These are phyloP conservation scores for Calameuta idolon DNA, from an alignment of 2,888 invertebrate genomes.

Conservation along the genomic window DNA sequence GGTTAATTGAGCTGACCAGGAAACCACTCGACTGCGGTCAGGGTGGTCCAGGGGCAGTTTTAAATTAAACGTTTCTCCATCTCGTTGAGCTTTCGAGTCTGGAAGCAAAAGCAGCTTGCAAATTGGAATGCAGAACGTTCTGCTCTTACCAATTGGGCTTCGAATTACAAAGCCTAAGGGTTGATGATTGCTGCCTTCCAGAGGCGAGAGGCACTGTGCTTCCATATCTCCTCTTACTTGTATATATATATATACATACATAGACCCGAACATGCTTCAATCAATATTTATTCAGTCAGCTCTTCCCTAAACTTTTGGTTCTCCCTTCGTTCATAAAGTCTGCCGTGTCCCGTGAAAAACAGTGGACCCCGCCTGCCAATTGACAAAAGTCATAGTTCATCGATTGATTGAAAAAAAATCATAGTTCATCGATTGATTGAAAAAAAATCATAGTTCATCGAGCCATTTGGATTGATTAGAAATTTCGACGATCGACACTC, in stretches of 20 bases:
- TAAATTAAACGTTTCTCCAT: background rate
- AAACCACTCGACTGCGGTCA: background rate
- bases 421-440: too few species aligned
- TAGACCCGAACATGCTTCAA: constrained; percentile 10
- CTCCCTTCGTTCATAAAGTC: background rate
- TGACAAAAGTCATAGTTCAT: background rate
- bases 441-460: background rate
- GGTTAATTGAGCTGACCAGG: background rate
- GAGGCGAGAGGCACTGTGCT: background rate
- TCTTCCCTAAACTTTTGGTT: background rate
- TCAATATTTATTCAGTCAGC: constrained; percentile 21
- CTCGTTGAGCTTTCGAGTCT: background rate
- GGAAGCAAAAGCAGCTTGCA: background rate
- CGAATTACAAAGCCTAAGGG: background rate
- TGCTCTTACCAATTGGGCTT: constrained; percentile 1
- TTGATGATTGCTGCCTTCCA: background rate
- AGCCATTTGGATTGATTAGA: background rate
- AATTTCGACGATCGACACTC: background rate
- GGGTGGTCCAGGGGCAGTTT: background rate
- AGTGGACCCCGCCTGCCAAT: background rate
- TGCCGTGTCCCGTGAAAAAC: background rate
- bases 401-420: too few species aligned
- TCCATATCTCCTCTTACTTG: background rate
- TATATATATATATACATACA: background rate
- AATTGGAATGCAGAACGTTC: background rate